Percentiles rank a stretch among this genome's conserved stretches.
phyloP scores from a whole-genome alignment of 2,888 invertebrate genomes.

The Drosophila nigritarsus region DNA sequence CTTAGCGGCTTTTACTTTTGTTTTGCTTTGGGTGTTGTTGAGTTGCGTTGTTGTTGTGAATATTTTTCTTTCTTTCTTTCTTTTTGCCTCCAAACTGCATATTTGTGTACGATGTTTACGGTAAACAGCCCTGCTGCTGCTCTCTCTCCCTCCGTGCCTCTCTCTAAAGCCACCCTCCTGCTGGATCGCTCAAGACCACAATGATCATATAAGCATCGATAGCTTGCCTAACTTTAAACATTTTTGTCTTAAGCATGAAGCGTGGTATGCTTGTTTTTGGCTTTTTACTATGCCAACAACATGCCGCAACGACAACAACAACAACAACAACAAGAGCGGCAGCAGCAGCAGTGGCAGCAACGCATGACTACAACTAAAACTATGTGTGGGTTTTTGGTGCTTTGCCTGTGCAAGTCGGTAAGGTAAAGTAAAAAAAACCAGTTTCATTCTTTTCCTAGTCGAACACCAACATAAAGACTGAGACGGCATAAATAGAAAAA shows the following conservation, averaged over 20 bases:
- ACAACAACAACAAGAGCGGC: constrained; percentile 26
- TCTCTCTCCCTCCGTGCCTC: neutral
- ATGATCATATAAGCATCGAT: constrained; percentile 71
- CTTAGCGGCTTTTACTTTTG: constrained; percentile 76
- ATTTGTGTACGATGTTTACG: constrained; percentile 65
- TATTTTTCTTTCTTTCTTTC: constrained; percentile 19
- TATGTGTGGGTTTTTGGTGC: constrained; percentile 71
- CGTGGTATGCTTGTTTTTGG: constrained; percentile 76
- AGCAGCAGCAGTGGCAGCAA: constrained; percentile 27
- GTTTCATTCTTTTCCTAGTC: constrained; percentile 74
- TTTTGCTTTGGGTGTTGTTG: constrained; percentile 43
- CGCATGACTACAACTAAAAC: constrained; percentile 73
- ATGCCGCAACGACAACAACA: constrained; percentile 32
- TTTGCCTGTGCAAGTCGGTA: constrained; percentile 46
- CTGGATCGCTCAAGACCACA: constrained; percentile 17
- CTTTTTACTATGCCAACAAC: constrained; percentile 70
- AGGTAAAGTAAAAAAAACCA: constrained; percentile 56
- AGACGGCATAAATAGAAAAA: constrained; percentile 33
- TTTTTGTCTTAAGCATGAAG: constrained; percentile 68
- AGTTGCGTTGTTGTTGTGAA: constrained; percentile 20
- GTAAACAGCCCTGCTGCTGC: constrained; percentile 30
- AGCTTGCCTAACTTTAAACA: constrained; percentile 73
- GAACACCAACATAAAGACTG: constrained; percentile 20
- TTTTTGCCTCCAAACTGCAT: constrained; percentile 58
- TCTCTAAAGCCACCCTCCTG: neutral